Percentiles rank a stretch among this genome's conserved stretches.
Conservation (phyloP, 2,113 vertebrate species). For the Aplodontia rufa region DNA sequence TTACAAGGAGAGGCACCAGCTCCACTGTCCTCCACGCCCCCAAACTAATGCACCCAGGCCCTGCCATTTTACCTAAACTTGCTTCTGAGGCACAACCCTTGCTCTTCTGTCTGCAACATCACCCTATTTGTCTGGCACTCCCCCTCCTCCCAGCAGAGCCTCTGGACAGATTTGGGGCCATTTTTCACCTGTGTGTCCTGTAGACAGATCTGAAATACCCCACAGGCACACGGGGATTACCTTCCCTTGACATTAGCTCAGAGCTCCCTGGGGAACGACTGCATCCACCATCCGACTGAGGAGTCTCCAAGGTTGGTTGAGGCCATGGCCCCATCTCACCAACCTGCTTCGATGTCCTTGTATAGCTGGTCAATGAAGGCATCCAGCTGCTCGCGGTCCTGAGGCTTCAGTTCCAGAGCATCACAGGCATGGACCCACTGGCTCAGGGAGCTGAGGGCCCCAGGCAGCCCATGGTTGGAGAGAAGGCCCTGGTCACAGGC, state of each 20-base stretch:
- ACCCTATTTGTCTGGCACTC: background rate
- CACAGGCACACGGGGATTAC: background rate
- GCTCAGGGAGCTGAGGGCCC: constrained; percentile 91
- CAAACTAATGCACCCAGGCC: background rate
- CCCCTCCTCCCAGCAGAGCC: background rate
- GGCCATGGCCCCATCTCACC: constrained; percentile 40
- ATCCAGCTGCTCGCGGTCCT: constrained; percentile 94
- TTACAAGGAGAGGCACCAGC: background rate
- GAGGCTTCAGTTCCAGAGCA: constrained; percentile 90
- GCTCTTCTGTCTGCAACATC: background rate
- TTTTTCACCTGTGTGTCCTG: background rate
- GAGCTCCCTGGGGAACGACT: background rate
- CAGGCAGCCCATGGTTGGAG: background rate
- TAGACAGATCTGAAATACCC: background rate
- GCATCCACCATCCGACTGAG: background rate
- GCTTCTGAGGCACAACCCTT: background rate
- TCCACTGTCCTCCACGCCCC: background rate
- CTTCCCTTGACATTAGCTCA: background rate
- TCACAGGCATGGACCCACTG: constrained; percentile 98
- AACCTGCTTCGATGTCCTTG: constrained; percentile 99
- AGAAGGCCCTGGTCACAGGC: constrained; percentile 23
- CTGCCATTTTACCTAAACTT: background rate
- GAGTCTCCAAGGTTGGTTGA: background rate
- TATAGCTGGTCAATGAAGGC: constrained; percentile 97
- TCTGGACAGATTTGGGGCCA: background rate